Evolutionary conservation across 2,888 invertebrate genomes (phyloP).

Genomic region (Ornithoptera priamus): DNA sequence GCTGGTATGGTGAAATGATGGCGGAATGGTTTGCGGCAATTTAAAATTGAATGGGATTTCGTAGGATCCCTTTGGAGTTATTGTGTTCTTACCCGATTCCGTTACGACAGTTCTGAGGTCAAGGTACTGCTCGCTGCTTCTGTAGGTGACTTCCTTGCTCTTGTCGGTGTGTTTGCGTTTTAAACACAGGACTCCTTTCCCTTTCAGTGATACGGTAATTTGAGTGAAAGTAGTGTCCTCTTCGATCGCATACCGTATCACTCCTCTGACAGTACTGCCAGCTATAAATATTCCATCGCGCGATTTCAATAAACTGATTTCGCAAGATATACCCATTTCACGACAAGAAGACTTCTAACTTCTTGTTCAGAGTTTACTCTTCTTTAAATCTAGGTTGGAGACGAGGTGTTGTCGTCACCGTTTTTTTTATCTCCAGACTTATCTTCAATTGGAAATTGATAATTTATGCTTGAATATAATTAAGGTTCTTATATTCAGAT

Average conservation of each 20-base stretch:
- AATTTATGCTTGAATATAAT: not conserved
- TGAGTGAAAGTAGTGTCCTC: constrained; percentile 33
- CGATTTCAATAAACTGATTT: constrained; percentile 35
- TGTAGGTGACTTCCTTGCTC: constrained; percentile 13
- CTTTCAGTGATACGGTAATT: constrained; percentile 38
- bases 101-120: constrained; percentile 29
- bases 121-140: constrained; percentile 33
- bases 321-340: constrained; percentile 39
- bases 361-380: not conserved
- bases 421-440: not conserved
- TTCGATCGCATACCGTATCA: constrained; percentile 36
- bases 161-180: constrained; percentile 19
- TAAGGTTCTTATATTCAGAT: not conserved
- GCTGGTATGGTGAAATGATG: constrained; percentile 27
- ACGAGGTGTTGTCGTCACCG: not conserved
- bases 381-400: not conserved
- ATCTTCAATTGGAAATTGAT: not conserved
- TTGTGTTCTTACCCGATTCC: not conserved
- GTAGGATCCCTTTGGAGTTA: constrained; percentile 30
- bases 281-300: constrained; percentile 32
- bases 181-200: constrained; percentile 27
- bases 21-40: constrained; percentile 38
- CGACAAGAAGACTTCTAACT: not conserved
- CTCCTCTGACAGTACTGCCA: constrained; percentile 35
- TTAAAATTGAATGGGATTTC: constrained; percentile 37